These are phyloP conservation scores for Oedothorax gibbosus DNA, from an alignment of 1,140 invertebrate species.

Conservation along the genomic window DNA sequence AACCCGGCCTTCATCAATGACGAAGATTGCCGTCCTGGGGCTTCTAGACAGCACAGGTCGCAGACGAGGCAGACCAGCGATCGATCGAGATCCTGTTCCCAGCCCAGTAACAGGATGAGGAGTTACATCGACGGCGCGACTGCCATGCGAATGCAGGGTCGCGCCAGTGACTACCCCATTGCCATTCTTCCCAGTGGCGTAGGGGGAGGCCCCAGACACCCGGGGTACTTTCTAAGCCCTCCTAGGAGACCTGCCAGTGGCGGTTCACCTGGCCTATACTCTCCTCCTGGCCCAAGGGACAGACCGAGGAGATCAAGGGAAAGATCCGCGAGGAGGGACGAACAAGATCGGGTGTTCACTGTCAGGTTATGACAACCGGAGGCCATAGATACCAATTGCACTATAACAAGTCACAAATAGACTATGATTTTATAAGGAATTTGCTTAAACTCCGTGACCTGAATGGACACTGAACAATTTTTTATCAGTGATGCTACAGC, in stretches of 20 bases:
- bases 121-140: constrained; percentile 47
- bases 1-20: constrained; percentile 40
- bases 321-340: constrained; percentile 26
- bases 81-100: constrained; percentile 19
- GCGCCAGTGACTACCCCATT: constrained; percentile 21
- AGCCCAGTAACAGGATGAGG: constrained; percentile 51
- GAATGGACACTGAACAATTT: too few relatives aligned
- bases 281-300: background rate
- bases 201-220: background rate
- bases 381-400: constrained; percentile 14
- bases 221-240: constrained; percentile 31
- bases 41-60: background rate
- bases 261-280: background rate
- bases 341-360: constrained; percentile 35
- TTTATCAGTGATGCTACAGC: too few relatives aligned
- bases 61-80: background rate
- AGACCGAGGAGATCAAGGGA: constrained; percentile 31
- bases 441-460: too few relatives aligned
- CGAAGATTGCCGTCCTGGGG: constrained; percentile 20
- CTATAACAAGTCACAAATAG: constrained; percentile 43
- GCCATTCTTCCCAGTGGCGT: background rate
- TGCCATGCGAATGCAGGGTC: background rate
- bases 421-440: too few relatives aligned
- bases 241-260: constrained; percentile 34
- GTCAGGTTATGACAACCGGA: constrained; percentile 56